Evolutionary conservation across 2,797 vertebrate species (phyloP), one percentile per base, ranked within the genome.

Genomic region (Micrastur ruficollis): DNA sequence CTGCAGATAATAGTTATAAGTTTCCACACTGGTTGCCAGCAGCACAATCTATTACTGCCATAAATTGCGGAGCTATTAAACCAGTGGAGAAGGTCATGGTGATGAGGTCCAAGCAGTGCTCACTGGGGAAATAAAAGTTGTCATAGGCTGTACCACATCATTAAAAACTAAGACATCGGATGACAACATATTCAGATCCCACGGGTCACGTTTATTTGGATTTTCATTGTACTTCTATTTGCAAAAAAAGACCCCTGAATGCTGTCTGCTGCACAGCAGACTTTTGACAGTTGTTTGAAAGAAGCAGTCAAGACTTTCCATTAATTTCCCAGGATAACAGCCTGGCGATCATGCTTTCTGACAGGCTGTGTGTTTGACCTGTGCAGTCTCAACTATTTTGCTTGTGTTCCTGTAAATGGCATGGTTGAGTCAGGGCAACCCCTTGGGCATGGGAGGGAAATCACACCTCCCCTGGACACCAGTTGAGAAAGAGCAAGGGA

Each of bases 391-490:
- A 40, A 11, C 4, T 89, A 1, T n/a, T 92, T 70, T 5, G 1
- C 22, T 79, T 1, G 0, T 29, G 22, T 73, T 90, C 14, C 19
- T 80, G 12, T 71, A 55, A 71, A n/a, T 40, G 15, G 10, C 6
- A 2, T 58, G 38, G 26, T 15, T 79, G 38, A 73, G 32, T 53
- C 70, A 61, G 62, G 22, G 58, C 40, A 78, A 44, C 8, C 14
- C 1, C 25, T 78, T 0, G 0, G 14, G 8, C 67, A 6, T 1
- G 1, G 27, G 25, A 32, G 15, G 36, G 55, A 63, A 58, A 55
- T 76, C 31, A 19, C 23, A 47, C 25, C 23, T 40, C 59, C 9
- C 12, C 65, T 85, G 67, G 19, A 34, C n/a, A 31, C 18, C 42
- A 47, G 16, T 50, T 68, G 71, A 53, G 55, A 58, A 76, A 19